A percentile compares a stretch with the other conserved stretches of the same genome.
Evolutionary conservation across 2,888 invertebrate genomes (phyloP).

Genomic region (Cheilosia soror): DNA sequence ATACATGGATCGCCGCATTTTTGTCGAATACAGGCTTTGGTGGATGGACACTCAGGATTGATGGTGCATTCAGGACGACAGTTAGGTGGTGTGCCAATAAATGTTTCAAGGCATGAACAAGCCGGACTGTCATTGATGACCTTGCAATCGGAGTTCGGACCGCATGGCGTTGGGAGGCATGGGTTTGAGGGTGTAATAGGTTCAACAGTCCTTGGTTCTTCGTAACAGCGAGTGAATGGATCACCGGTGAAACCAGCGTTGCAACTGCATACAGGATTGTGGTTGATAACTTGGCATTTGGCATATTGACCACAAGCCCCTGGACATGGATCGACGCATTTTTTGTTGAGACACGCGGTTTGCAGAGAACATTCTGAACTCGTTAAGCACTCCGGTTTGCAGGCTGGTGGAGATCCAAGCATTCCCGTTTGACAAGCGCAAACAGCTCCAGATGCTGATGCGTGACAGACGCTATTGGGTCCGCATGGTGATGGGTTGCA

Average conservation of each 20-base stretch:
- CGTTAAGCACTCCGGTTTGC: conserved; percentile 91
- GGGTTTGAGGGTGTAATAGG: conserved; percentile 84
- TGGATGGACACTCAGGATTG: conserved; percentile 88
- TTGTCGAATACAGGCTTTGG: conserved; percentile 87
- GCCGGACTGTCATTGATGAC: conserved; percentile 85
- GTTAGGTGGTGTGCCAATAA: conserved; percentile 87
- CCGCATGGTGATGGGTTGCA: conserved; percentile 91
- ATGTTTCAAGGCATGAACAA: conserved; percentile 86
- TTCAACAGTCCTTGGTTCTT: conserved; percentile 80
- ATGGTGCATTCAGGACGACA: conserved; percentile 88
- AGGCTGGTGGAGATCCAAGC: conserved; percentile 89
- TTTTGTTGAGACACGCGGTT: conserved; percentile 89
- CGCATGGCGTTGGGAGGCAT: conserved; percentile 88
- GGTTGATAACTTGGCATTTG: conserved; percentile 91
- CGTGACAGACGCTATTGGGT: conserved; percentile 89
- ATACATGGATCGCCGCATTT: conserved; percentile 87
- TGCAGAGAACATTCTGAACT: conserved; percentile 90
- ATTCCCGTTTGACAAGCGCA: conserved; percentile 90
- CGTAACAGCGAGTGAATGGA: conserved; percentile 88
- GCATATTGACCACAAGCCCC: conserved; percentile 92
- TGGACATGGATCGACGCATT: conserved; percentile 91
- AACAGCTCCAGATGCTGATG: conserved; percentile 87
- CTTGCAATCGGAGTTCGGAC: conserved; percentile 87
- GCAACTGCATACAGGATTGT: conserved; percentile 92
- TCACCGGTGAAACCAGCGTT: conserved; percentile 89